These are phyloP conservation scores for Leptogaster cylindrica DNA, from an alignment of 2,888 invertebrate genomes.

Conservation along the genomic window DNA sequence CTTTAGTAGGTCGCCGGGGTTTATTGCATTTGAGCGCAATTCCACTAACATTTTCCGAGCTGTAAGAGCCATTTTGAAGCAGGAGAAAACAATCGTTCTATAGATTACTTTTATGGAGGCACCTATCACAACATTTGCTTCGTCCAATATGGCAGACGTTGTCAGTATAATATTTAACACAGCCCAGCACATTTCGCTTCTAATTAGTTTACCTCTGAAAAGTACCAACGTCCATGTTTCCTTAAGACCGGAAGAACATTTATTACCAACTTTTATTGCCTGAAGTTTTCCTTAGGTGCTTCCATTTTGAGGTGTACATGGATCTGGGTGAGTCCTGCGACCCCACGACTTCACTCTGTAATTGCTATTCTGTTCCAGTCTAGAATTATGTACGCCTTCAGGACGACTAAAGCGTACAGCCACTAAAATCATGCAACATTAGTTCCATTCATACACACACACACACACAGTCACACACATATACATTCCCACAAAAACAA, in stretches of 20 bases:
- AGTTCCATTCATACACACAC: not conserved
- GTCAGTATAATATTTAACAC: too few relatives aligned
- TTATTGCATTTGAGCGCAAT: too few relatives aligned
- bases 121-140: too few relatives aligned
- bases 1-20: too few relatives aligned
- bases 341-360: not conserved
- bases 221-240: slow-evolving; percentile 4
- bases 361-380: not conserved
- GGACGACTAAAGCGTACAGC: slow-evolving; percentile 17
- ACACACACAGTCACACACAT: not conserved
- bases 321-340: slow-evolving; percentile 1
- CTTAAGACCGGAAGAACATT: slow-evolving; percentile 2
- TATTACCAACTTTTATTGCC: slow-evolving; percentile 27
- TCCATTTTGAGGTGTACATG: not conserved
- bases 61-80: too few relatives aligned
- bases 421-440: slow-evolving; percentile 15
- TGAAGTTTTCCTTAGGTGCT: slow-evolving; percentile 3
- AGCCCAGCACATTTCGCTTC: not conserved
- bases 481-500: not conserved
- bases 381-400: not conserved
- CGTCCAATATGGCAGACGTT: too few relatives aligned
- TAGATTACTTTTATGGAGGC: too few relatives aligned
- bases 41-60: too few relatives aligned
- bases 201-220: slow-evolving; percentile 14
- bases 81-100: too few relatives aligned